Percentiles rank a stretch among this genome's conserved stretches.
Evolutionary conservation across 64 coral and sea anemone genomes (phyloP).

Genomic region (Catalaphyllia jardinei): DNA sequence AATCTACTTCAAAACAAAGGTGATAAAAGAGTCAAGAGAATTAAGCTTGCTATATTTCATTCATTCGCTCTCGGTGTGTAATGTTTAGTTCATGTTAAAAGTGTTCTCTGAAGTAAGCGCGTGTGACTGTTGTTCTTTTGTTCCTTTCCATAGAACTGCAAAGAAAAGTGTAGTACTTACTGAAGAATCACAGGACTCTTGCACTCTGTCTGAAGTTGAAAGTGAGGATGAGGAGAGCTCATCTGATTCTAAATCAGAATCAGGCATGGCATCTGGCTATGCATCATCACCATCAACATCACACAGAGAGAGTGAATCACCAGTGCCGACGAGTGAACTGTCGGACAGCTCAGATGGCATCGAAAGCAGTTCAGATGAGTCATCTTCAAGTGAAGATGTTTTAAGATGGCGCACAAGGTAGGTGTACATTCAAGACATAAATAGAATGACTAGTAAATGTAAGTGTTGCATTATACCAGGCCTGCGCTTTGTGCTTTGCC

Average conservation of each 20-base stretch:
- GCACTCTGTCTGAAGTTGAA: neutral
- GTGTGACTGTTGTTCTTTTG: neutral
- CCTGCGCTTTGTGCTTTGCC: no score
- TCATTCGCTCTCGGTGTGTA: no score
- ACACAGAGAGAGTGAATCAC: conserved; percentile 15
- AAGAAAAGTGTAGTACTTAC: neutral
- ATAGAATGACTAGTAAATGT: no score
- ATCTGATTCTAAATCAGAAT: conserved; percentile 5
- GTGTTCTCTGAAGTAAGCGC: neutral
- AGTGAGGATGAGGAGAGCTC: neutral
- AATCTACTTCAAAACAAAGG: neutral
- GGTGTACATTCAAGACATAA: neutral
- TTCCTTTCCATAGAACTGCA: neutral
- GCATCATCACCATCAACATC: neutral
- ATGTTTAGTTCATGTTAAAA: neutral
- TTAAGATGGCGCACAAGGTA: conserved; percentile 27
- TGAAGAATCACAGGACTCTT: neutral
- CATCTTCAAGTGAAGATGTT: conserved; percentile 7
- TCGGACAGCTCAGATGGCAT: conserved; percentile 9
- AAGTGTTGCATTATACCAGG: no score
- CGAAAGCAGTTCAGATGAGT: conserved; percentile 7
- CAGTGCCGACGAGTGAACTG: conserved; percentile 29
- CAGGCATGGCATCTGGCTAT: conserved; percentile 14
- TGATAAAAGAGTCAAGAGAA: neutral
- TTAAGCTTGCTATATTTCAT: no score